Conservation (phyloP, 2,888 invertebrate genomes). For the Esperia sulphurella region DNA sequence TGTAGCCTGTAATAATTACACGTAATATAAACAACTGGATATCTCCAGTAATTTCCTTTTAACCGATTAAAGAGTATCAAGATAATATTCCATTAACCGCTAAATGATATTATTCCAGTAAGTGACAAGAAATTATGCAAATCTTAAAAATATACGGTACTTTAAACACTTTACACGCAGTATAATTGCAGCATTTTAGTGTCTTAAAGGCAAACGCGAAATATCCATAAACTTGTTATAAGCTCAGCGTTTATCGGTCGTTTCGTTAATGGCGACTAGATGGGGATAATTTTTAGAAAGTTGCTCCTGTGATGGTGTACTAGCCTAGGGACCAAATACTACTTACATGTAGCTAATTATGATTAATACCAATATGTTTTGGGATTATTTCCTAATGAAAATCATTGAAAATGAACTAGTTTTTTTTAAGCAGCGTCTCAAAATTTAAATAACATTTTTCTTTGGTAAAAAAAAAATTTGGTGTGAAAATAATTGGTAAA, state of each 20-base stretch:
- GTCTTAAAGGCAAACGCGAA: constrained; percentile 23
- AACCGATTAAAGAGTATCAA: not conserved
- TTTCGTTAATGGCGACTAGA: constrained; percentile 22
- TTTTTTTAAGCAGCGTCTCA: too few relatives aligned
- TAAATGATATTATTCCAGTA: constrained; percentile 34
- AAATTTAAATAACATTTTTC: too few relatives aligned
- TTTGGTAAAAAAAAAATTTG: too few relatives aligned
- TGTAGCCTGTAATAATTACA: not conserved
- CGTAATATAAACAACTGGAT: not conserved
- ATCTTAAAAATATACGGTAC: constrained; percentile 34
- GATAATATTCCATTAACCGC: constrained; percentile 28
- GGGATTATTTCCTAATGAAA: constrained; percentile 7
- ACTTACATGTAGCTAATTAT: not conserved
- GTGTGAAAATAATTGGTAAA: too few relatives aligned
- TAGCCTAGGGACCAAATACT: constrained; percentile 17
- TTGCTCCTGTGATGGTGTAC: constrained; percentile 27
- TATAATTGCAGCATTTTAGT: constrained; percentile 31
- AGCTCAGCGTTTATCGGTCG: constrained; percentile 23
- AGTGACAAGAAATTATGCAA: constrained; percentile 44
- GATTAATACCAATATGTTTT: constrained; percentile 1
- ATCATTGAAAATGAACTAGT: too few relatives aligned
- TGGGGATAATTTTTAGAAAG: constrained; percentile 43
- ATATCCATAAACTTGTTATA: constrained; percentile 21
- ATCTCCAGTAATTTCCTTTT: not conserved
- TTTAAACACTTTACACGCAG: constrained; percentile 34